Evolutionary conservation across 2,888 invertebrate species (phyloP), one percentile per base, ranked within the genome.

Genomic region (Caenorhabditis sinica): DNA sequence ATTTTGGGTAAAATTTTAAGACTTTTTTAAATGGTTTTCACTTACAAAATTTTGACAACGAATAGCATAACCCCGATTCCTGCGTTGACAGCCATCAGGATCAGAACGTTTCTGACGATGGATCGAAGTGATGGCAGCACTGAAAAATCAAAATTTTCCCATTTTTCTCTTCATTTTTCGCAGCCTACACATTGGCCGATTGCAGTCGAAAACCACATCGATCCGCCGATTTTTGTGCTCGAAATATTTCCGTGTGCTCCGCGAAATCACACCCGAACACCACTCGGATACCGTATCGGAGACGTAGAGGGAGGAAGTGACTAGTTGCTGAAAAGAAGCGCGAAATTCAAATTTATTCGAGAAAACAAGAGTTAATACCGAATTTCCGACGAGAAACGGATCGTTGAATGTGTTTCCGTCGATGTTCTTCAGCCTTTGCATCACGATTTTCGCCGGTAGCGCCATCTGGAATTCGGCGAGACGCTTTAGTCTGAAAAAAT

Each of bases 381-480:
- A 60, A 40, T 72, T 60, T 23, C 72, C 72, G 13, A 72, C 60
- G 20, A 72, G 60, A 60, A 72, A 72, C 30, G 60, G 72, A 2
- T 72, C 72, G 45, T 60, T 72, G 72, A 72, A 72, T 8, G 60
- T 60, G 49, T 72, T 72, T 45, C 60, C 60, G 45, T 72, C 58
- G 28, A 43, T 60, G n/a, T 72, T 72, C 45, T 60, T 28, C 45
- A 60, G 28, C 28, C 30, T 25, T 25, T 30, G 43, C 25, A 72
- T 40, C 45, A 45, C 25, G 20, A 72, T 72, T 72, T 72, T 60
- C 33, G 58, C 58, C 60, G 72, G 72, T 28, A 72, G 13, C 23
- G 28, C 30, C 72, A 72, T 60, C 1, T 45, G 20, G 72, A 60
- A 72, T 13, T 72, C 30, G 23, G 30, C n/a, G 11, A 72, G 30